Conservation (phyloP, 2,888 invertebrate genomes). For the Acanthococcus lagerstroemiae region DNA sequence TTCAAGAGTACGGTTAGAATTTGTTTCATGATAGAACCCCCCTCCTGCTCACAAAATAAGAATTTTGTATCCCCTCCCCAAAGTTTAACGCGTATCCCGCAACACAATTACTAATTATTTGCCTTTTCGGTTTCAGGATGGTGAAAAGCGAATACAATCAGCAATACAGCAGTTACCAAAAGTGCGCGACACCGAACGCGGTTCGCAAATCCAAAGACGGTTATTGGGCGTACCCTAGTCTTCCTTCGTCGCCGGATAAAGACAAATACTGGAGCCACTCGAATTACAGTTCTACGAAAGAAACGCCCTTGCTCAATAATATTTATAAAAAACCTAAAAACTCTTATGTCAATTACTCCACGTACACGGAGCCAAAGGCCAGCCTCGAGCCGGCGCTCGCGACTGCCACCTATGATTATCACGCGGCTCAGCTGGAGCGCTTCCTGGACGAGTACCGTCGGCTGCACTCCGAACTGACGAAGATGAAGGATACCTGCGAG, state of each 20-base stretch:
- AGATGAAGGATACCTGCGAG: conserved; percentile 70
- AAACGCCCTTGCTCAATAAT: conserved; percentile 35
- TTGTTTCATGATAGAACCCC: too few relatives aligned
- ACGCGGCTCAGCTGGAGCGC: conserved; percentile 66
- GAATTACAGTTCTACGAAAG: conserved; percentile 33
- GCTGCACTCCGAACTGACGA: conserved; percentile 64
- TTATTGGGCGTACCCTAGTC: conserved; percentile 48
- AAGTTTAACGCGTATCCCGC: too few relatives aligned
- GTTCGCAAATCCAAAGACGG: conserved; percentile 37
- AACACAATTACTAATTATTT: too few relatives aligned
- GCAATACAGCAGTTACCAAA: neutral
- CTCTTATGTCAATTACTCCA: conserved; percentile 16
- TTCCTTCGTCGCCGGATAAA: conserved; percentile 55
- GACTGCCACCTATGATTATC: conserved; percentile 59
- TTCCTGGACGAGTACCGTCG: conserved; percentile 70
- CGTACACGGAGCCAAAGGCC: conserved; percentile 2
- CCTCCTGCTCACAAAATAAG: too few relatives aligned
- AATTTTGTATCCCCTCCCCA: too few relatives aligned
- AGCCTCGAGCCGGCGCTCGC: conserved; percentile 37
- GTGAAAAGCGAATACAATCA: neutral
- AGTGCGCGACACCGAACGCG: conserved; percentile 7
- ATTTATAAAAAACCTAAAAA: conserved; percentile 18
- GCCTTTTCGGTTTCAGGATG: too few relatives aligned
- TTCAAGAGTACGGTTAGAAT: too few relatives aligned
- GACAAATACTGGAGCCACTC: conserved; percentile 30